A percentile compares a stretch with the other conserved stretches of the same genome.
Evolutionary conservation across 2,888 invertebrate species (phyloP).

Genomic region (Pandemis corylana): DNA sequence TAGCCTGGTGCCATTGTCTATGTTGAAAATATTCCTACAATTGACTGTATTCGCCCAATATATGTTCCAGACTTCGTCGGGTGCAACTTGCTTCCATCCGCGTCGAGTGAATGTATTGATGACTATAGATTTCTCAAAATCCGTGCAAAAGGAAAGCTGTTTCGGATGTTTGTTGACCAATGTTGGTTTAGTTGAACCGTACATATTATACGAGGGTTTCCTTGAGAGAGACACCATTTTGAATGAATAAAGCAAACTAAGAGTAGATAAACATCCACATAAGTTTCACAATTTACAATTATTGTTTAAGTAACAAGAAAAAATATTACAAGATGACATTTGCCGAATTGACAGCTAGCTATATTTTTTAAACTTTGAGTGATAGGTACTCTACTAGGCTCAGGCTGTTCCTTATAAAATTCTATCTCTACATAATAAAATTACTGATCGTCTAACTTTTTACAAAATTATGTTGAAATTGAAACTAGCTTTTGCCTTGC

Average conservation of each 20-base stretch:
- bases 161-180: constrained; percentile 44
- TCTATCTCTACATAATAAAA: no score
- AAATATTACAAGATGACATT: background rate
- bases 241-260: background rate
- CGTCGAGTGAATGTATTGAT: constrained; percentile 94
- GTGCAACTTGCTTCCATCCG: constrained; percentile 92
- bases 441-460: no score
- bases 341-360: background rate
- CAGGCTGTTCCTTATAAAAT: no score
- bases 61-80: constrained; percentile 95
- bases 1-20: constrained; percentile 94
- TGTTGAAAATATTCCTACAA: constrained; percentile 92
- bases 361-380: background rate
- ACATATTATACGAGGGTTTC: constrained; percentile 8
- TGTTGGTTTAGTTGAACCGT: constrained; percentile 11
- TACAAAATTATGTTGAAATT: no score
- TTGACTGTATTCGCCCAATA: constrained; percentile 95
- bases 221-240: constrained; percentile 12
- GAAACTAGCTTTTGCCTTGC: no score
- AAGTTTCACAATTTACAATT: constrained; percentile 7
- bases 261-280: background rate
- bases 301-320: constrained; percentile 1
- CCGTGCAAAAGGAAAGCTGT: constrained; percentile 88
- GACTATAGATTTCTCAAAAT: constrained; percentile 94
- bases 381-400: no score